Percentiles rank a stretch among this genome's conserved stretches.
Evolutionary conservation across 1,140 invertebrate species (phyloP).

Genomic region (Fopius arisanus): DNA sequence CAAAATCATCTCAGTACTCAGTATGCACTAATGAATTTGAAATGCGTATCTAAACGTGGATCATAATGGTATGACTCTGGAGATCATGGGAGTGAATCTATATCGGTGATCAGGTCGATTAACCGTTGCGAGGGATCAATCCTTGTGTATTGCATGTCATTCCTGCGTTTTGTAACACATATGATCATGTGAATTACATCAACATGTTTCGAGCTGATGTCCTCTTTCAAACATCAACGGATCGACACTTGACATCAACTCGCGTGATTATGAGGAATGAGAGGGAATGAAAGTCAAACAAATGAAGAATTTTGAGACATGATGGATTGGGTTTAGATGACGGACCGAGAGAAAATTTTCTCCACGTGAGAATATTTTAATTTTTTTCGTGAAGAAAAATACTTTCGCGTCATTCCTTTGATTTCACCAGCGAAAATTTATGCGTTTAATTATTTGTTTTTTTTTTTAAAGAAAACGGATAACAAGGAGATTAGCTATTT

Average conservation of each 20-base stretch:
- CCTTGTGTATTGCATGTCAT: not conserved
- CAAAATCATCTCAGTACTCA: not conserved
- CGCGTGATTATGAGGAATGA: not conserved
- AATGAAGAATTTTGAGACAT: not conserved
- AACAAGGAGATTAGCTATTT: no score
- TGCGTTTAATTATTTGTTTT: no score
- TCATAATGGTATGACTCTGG: not conserved
- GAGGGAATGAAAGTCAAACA: not conserved
- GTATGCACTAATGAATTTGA: not conserved
- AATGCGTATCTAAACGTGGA: not conserved
- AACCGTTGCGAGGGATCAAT: not conserved
- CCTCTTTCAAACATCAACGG: not conserved
- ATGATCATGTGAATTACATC: not conserved
- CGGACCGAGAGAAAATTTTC: no score
- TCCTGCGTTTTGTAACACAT: not conserved
- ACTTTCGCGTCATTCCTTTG: no score
- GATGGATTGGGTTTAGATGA: no score
- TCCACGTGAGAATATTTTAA: no score
- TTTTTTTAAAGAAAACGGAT: no score
- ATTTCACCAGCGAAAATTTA: no score
- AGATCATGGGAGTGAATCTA: not conserved
- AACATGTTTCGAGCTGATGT: not conserved
- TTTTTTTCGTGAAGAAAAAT: no score
- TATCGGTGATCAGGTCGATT: slow-evolving; percentile 1
- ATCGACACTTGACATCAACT: not conserved